Percentiles rank a stretch among this genome's conserved stretches.
These are phyloP conservation scores for Leptonema lineaticorne DNA, from an alignment of 1,140 invertebrate species.

Conservation along the genomic window DNA sequence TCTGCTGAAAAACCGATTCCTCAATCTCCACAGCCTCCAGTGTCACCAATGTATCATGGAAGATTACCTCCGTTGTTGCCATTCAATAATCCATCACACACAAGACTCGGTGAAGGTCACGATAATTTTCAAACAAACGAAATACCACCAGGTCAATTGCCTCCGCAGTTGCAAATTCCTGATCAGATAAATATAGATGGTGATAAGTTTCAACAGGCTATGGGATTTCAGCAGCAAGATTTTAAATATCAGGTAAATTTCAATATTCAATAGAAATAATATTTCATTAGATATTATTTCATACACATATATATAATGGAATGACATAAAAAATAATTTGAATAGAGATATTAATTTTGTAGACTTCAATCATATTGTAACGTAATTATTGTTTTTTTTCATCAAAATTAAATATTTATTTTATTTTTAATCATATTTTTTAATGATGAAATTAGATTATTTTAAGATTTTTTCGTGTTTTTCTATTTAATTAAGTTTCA, in stretches of 20 bases:
- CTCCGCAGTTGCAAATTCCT: not conserved
- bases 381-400: no score
- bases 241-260: not conserved
- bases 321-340: no score
- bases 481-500: no score
- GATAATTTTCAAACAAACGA: slow-evolving; percentile 37
- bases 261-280: no score
- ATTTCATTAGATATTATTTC: no score
- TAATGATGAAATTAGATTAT: no score
- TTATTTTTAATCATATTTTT: no score
- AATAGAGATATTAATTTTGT: no score
- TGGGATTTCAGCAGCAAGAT: slow-evolving; percentile 43
- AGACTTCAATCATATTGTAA: no score
- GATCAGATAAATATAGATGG: slow-evolving; percentile 47
- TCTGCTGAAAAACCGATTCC: slow-evolving; percentile 48
- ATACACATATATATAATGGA: no score
- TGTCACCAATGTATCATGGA: slow-evolving; percentile 44
- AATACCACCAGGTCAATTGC: slow-evolving; percentile 30
- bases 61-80: slow-evolving; percentile 50
- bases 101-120: slow-evolving; percentile 43
- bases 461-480: no score
- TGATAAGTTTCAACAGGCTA: slow-evolving; percentile 55
- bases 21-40: slow-evolving; percentile 41
- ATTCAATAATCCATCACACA: slow-evolving; percentile 48
- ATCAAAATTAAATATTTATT: no score